Evolutionary conservation across 2,888 invertebrate genomes (phyloP).

Genomic region (Griposia aprilina): DNA sequence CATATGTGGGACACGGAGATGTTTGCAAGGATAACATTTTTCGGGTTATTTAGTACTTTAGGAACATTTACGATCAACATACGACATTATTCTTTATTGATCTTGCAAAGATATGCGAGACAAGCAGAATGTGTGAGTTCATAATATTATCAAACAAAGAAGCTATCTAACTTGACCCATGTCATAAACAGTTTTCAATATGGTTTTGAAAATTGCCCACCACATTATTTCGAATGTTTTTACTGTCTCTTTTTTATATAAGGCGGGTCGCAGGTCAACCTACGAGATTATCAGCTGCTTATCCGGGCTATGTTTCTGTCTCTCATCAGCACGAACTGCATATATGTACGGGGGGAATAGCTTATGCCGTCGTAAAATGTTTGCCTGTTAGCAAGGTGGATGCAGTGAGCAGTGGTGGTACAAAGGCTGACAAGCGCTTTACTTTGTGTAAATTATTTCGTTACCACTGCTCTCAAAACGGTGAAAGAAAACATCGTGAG

Average conservation of each 20-base stretch:
- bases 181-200: background rate
- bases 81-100: conserved; percentile 2
- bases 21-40: conserved; percentile 68
- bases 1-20: conserved; percentile 52
- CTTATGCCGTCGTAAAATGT: background rate
- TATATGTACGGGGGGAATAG: background rate
- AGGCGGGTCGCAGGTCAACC: background rate
- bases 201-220: background rate
- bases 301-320: background rate
- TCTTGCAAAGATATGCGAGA: background rate
- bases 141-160: background rate
- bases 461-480: too few relatives aligned
- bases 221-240: background rate
- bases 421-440: too few relatives aligned
- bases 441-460: too few relatives aligned
- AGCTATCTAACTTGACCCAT: too few relatives aligned
- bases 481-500: too few relatives aligned
- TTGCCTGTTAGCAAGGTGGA: background rate
- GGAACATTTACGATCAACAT: conserved; percentile 74
- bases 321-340: background rate
- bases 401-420: too few relatives aligned
- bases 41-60: conserved; percentile 73
- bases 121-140: background rate
- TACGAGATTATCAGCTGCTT: background rate
- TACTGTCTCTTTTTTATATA: background rate